These are phyloP conservation scores for Drosophila repletoides DNA, from an alignment of 1,140 invertebrate species.

Conservation along the genomic window DNA sequence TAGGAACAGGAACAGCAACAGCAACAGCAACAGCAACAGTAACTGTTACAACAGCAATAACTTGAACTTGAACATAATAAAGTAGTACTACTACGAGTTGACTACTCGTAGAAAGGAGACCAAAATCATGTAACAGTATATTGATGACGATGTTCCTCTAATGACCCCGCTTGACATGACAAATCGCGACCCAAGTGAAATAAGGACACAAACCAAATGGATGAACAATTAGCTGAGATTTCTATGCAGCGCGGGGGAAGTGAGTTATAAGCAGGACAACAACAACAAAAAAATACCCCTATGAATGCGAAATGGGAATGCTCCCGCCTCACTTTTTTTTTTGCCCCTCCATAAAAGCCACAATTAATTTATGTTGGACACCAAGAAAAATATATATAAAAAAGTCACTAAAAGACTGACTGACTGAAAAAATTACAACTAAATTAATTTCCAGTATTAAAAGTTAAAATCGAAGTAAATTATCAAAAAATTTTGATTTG, in stretches of 20 bases:
- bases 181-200: conserved; percentile 17
- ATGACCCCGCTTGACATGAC: conserved; percentile 37
- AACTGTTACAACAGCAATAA: conserved; percentile 25
- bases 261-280: too few species aligned
- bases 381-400: not conserved
- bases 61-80: conserved; percentile 42
- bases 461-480: not conserved
- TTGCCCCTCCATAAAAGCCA: not conserved
- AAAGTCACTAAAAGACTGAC: too few species aligned
- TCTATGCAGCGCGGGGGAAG: too few species aligned
- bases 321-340: too few species aligned
- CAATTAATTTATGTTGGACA: not conserved
- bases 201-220: conserved; percentile 4
- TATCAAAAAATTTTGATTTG: not conserved
- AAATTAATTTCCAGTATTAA: too few species aligned
- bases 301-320: too few species aligned
- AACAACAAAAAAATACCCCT: too few species aligned
- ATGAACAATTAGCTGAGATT: conserved; percentile 22
- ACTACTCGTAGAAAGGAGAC: not conserved
- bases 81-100: conserved; percentile 9
- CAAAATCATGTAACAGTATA: conserved; percentile 36
- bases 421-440: too few species aligned
- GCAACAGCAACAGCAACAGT: not conserved
- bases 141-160: conserved; percentile 36
- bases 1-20: conserved; percentile 9